Percentiles rank a stretch among this genome's conserved stretches.
Conservation (phyloP, 2,113 vertebrate genomes). For the Eclectus roratus region DNA sequence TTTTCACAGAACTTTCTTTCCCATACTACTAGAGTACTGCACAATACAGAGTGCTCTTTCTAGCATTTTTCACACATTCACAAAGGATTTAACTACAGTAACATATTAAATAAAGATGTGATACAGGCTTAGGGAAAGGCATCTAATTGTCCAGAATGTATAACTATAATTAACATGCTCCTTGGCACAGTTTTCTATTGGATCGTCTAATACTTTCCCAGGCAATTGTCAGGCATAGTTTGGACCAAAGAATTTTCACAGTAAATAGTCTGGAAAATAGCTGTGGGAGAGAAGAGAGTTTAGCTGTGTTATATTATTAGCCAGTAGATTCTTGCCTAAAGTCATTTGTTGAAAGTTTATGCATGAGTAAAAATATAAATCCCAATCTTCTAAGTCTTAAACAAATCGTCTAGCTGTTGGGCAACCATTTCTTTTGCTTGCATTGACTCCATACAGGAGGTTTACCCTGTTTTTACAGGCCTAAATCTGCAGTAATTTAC, state of each 20-base stretch:
- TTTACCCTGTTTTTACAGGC: not conserved
- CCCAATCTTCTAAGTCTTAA: not conserved
- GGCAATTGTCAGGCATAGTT: not conserved
- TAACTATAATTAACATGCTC: not conserved
- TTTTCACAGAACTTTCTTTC: not conserved
- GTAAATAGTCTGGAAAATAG: not conserved
- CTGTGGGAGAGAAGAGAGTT: not conserved
- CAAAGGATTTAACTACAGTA: not conserved
- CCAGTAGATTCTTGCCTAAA: not conserved
- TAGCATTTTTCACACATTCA: not conserved
- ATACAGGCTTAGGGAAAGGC: not conserved
- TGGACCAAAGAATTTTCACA: not conserved
- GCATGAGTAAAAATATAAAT: not conserved
- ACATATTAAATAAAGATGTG: not conserved
- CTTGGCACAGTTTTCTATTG: not conserved
- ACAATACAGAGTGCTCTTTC: not conserved
- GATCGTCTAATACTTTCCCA: not conserved
- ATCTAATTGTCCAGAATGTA: not conserved
- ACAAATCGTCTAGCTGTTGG: not conserved
- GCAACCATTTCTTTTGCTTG: not conserved
- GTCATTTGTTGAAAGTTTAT: not conserved
- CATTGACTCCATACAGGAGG: not conserved
- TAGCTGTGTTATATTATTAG: not conserved
- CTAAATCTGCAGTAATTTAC: not conserved
- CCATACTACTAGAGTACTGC: not conserved